These are phyloP conservation scores for Eurytoma adleriae DNA, from an alignment of 2,888 invertebrate genomes.

Conservation along the genomic window DNA sequence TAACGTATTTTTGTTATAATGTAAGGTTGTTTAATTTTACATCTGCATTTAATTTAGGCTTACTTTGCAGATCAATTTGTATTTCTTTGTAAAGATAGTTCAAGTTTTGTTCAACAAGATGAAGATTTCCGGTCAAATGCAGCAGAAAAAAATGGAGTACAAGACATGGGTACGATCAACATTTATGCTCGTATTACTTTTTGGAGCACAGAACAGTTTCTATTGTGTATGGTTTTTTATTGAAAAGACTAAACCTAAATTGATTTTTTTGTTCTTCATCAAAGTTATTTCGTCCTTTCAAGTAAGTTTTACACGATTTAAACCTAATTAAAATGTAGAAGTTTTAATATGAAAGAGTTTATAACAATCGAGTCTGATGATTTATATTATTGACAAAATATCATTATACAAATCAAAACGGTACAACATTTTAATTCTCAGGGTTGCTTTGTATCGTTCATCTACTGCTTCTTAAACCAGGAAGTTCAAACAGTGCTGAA, in stretches of 20 bases:
- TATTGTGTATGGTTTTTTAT: constrained; percentile 35
- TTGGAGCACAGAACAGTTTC: constrained; percentile 24
- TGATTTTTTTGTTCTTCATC: constrained; percentile 21
- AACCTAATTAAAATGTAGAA: too few relatives aligned
- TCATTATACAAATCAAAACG: background rate
- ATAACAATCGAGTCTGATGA: too few relatives aligned
- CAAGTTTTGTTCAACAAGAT: constrained; percentile 24
- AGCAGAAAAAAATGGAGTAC: constrained; percentile 39
- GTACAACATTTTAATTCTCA: background rate
- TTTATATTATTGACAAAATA: background rate
- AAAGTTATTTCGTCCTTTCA: constrained; percentile 38
- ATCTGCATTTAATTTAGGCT: background rate
- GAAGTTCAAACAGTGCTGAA: constrained; percentile 17
- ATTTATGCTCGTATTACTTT: constrained; percentile 33
- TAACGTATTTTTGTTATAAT: background rate
- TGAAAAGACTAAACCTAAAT: constrained; percentile 33
- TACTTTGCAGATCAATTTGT: constrained; percentile 33
- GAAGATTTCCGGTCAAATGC: constrained; percentile 30
- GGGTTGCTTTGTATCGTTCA: constrained; percentile 31
- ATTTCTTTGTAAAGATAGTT: constrained; percentile 30
- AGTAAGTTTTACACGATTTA: background rate
- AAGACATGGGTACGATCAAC: constrained; percentile 41
- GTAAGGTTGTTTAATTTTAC: background rate
- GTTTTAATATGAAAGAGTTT: too few relatives aligned
- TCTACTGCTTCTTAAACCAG: constrained; percentile 40